Base-by-base conservation (phyloP, 2,888 invertebrate genomes). In the Clostera curtula region DNA sequence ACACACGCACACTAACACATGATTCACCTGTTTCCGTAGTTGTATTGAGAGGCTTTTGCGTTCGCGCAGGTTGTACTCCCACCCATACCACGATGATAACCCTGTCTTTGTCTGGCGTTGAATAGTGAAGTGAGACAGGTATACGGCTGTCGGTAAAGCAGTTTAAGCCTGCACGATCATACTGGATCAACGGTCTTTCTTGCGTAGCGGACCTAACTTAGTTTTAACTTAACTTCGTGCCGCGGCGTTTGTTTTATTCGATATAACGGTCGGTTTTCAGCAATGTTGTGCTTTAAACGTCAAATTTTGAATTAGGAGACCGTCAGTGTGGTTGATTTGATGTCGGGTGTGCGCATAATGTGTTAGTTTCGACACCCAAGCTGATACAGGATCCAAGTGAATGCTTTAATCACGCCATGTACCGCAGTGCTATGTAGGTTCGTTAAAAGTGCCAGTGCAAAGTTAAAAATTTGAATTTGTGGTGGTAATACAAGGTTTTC, bases 181-280 rank as follows among this genome's bases (percentile, higher is more conserved):
- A 74, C 70, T 76, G 75, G 80, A 80, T 76, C 84, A 85, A 85
- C 85, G 84, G 84, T 85, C 79, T 77, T 76, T 72, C 68, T 70
- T 63, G 62, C 64, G 60, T 68, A 73, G 71, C 71, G 67, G 65
- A 64, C 64, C 64, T 63, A 72, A 72, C 76, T 82, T 83, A 83
- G 83, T 83, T 80, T 68, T 61, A 72, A 74, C 66, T 76, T 77
- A 72, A 69, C 80, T 55, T 56, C 71, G 77, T 56, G 48, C 47
- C 66, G 55, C 53, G 56, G 61, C 61, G 79, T 64, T 60, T 69
- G 79, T 73, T 66, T 62, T 58, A 64, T 55, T 56, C 44, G 56
- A 55, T 63, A 66, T 56, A 57, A 59, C 61, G 56, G 59, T 56
- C 57, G 43, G 54, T 60, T 65, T 64, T 61, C 56, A 64, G 59